Evolutionary conservation across 2,888 invertebrate genomes (phyloP).

Genomic region (Sylvicola fuscatus): DNA sequence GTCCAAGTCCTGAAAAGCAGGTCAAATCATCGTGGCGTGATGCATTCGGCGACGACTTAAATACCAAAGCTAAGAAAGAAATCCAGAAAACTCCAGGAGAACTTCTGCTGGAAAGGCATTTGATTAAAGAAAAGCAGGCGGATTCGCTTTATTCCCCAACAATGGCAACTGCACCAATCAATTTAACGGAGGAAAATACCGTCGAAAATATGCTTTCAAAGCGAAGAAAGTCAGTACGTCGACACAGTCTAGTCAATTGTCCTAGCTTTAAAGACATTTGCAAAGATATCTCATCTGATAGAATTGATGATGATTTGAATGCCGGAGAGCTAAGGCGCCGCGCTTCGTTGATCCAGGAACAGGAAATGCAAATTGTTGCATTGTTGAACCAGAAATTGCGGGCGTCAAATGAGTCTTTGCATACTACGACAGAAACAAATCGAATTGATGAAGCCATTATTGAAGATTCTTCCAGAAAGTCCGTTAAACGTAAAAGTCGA

Average conservation of each 20-base stretch:
- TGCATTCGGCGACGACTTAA: conserved; percentile 37
- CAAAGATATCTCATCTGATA: conserved; percentile 29
- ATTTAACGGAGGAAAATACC: background rate
- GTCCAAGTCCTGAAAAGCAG: conserved; percentile 12
- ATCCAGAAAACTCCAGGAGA: conserved; percentile 43
- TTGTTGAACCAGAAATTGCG: conserved; percentile 1
- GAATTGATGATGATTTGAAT: conserved; percentile 30
- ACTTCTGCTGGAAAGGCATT: conserved; percentile 51
- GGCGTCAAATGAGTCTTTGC: conserved; percentile 1
- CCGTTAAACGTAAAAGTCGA: background rate
- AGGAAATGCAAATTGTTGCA: conserved; percentile 15
- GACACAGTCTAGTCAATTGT: conserved; percentile 20
- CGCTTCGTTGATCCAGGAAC: conserved; percentile 34
- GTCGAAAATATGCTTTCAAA: conserved; percentile 9
- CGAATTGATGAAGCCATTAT: background rate
- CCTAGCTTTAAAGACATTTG: conserved; percentile 35
- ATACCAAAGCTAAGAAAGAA: conserved; percentile 14
- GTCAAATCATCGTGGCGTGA: conserved; percentile 32
- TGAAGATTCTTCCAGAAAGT: background rate
- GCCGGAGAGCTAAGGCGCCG: conserved; percentile 28
- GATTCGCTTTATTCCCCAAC: conserved; percentile 11
- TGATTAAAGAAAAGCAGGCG: conserved; percentile 36
- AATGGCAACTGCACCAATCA: conserved; percentile 5
- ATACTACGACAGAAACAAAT: background rate
- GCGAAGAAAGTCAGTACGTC: conserved; percentile 13